These are phyloP conservation scores for Phylloscopus trochiloides DNA, from an alignment of 2,113 vertebrate genomes.

Conservation along the genomic window DNA sequence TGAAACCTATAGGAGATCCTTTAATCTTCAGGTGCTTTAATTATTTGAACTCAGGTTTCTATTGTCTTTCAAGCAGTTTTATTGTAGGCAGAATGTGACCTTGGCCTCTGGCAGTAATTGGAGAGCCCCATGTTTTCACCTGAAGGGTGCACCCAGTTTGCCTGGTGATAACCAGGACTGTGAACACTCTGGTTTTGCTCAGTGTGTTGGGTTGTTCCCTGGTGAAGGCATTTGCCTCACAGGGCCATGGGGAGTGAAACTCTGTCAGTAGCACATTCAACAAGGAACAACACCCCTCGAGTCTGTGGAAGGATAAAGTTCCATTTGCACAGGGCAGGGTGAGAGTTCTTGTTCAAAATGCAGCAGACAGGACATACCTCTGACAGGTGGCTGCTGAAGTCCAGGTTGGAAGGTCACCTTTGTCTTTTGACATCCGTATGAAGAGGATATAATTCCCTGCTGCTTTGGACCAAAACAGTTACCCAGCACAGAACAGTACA, in stretches of 20 bases:
- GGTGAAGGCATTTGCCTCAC: background rate
- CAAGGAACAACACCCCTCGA: background rate
- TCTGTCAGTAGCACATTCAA: background rate
- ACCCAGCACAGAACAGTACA: background rate
- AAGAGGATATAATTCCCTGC: background rate
- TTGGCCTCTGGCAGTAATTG: background rate
- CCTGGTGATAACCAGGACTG: background rate
- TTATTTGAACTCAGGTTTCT: background rate
- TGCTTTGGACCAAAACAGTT: background rate
- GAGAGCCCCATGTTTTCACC: background rate
- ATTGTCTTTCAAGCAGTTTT: background rate
- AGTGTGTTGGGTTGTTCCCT: background rate
- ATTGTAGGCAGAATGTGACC: background rate
- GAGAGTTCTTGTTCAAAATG: background rate
- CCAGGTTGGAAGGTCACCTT: background rate
- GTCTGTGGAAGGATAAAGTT: background rate
- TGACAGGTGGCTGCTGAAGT: background rate
- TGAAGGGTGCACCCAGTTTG: background rate
- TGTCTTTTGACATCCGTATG: background rate
- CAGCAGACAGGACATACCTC: background rate
- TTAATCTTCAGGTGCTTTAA: background rate
- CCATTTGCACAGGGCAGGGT: background rate
- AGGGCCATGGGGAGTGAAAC: background rate
- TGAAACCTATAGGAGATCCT: background rate
- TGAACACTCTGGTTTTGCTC: rapidly evolving